phyloP scores from a whole-genome alignment of 2,113 vertebrate species.

The Equus quagga region DNA sequence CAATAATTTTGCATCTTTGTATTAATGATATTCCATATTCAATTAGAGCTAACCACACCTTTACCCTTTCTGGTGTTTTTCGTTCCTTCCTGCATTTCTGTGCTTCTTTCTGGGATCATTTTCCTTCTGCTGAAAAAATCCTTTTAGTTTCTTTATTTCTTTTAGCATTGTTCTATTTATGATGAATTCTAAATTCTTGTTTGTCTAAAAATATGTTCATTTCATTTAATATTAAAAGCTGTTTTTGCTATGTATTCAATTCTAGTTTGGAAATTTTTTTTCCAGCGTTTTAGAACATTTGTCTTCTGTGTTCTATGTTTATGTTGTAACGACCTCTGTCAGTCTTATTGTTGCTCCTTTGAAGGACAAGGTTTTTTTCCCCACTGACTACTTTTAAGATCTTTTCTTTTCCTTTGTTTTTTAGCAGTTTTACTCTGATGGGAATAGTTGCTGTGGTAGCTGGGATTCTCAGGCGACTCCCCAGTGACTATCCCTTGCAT shows the following conservation, averaged over 20 bases:
- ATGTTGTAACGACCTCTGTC: not conserved
- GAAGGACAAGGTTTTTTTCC: not conserved
- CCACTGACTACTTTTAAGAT: not conserved
- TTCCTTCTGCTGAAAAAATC: not conserved
- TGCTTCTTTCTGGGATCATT: not conserved
- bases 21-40: not conserved
- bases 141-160: not conserved
- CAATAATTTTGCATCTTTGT: not conserved
- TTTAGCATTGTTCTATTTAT: not conserved
- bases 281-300: not conserved
- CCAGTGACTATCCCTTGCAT: too few species aligned
- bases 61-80: not conserved
- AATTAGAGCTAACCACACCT: not conserved
- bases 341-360: rapidly evolving
- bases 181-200: not conserved
- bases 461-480: not conserved
- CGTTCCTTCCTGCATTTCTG: not conserved
- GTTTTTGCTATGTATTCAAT: not conserved
- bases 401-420: not conserved
- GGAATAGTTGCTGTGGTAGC: not conserved
- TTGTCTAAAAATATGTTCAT: not conserved
- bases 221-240: not conserved
- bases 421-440: not conserved
- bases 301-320: not conserved
- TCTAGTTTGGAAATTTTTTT: not conserved